Base-by-base conservation (phyloP, 1,140 invertebrate genomes). In the Meloidogyne floridensis region DNA sequence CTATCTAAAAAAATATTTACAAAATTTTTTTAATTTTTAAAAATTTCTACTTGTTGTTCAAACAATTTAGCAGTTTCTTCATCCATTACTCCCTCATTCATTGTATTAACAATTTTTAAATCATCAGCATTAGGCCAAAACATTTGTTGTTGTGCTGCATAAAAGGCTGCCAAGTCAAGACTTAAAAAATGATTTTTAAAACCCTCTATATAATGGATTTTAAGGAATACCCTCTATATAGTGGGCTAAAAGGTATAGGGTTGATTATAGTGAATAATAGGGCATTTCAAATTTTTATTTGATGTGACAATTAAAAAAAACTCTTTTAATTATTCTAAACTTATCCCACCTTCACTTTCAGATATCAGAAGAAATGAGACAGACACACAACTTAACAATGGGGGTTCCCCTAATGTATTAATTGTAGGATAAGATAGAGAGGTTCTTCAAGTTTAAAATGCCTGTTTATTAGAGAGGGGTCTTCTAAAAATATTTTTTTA, bases 101-200 rank as follows among this genome's bases (percentile, higher is more conserved):
- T 47, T 47, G 47, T 6, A 65, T 65, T 65, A n/a, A 65, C n/a
- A 65, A 65, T n/a, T 65, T 65, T 65, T 65, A 65, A 65, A 7
- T 65, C 59, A 65, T 65, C 59, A 65, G 59, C 15, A 65, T n/a
- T 65, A 65, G 15, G 59, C 59, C 59, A 65, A 59, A 65, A 65
- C 59, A 65, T 65, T 65, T 65, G 59, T n/a, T 65, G 59, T 65
- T 65, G 59, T 65, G 59, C 59, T n/a, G 59, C 59, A 7, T 65
- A 65, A n/a, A 65, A 65, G 10, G 59, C 59, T 7, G 59, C 4
- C 15, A 65, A 65, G 5, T 65, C 59, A n/a, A 65, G n/a, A n/a
- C 59, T 65, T 6, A 8, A n/a, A 65, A 43, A 73, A 15, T 15
- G 0, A 15, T 15, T 15, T 15, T 15, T 59, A 59, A 59, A 59